phyloP scores from a whole-genome alignment of 2,797 vertebrate species.

The Sarcoramphus papa region DNA sequence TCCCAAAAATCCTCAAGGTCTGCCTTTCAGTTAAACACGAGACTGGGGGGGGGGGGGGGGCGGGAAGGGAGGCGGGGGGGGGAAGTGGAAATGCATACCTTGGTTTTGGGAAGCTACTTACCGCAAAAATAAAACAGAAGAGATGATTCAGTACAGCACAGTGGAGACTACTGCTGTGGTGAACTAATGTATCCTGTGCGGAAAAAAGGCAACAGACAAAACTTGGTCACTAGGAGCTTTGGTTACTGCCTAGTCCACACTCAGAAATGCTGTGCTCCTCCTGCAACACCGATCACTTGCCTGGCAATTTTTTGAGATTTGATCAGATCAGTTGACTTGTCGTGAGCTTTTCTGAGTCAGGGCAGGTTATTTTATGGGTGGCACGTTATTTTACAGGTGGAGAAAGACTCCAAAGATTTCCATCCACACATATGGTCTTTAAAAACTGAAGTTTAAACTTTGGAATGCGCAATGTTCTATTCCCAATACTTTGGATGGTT shows the following conservation, averaged over 20 bases:
- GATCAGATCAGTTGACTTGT: background rate
- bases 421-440: fast-evolving
- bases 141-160: background rate
- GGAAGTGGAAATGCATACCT: background rate
- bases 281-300: background rate
- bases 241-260: background rate
- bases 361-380: background rate
- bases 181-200: background rate
- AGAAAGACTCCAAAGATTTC: background rate
- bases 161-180: background rate
- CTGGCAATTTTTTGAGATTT: background rate
- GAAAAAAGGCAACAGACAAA: background rate
- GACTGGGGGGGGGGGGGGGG: too few relatives aligned
- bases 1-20: background rate
- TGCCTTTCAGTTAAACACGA: background rate
- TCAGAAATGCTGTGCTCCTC: background rate
- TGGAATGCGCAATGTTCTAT: background rate
- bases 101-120: background rate
- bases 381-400: background rate
- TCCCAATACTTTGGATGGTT: background rate
- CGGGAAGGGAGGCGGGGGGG: too few relatives aligned
- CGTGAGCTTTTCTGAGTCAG: background rate
- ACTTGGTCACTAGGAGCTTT: background rate
- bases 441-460: background rate
- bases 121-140: background rate